Percentiles rank a stretch among this genome's conserved stretches.
Conservation (phyloP, 2,113 vertebrate species). For the Gobiocypris rarus region DNA sequence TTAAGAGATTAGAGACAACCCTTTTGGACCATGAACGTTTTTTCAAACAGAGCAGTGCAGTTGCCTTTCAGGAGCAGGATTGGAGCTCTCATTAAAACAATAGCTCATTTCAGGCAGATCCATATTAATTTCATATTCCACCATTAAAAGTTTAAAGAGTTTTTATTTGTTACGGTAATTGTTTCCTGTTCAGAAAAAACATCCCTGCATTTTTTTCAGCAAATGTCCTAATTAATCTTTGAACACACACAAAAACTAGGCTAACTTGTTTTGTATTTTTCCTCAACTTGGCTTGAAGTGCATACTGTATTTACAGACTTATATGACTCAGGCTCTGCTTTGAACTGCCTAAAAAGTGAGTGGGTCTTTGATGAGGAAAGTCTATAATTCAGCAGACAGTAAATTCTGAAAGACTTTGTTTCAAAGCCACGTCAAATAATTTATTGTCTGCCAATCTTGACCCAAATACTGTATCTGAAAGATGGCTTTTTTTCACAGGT, state of each 20-base stretch:
- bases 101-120: background rate
- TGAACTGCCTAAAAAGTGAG: conserved; percentile 36
- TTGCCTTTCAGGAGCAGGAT: background rate
- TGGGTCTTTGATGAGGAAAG: conserved; percentile 44
- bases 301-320: conserved; percentile 27
- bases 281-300: conserved; percentile 1
- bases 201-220: background rate
- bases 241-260: background rate
- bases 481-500: conserved; percentile 13
- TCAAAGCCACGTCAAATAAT: conserved; percentile 48
- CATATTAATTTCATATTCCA: background rate
- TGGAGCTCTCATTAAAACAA: background rate
- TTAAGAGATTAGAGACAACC: too few relatives aligned
- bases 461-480: conserved; percentile 46
- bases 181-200: background rate
- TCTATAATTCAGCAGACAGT: conserved; percentile 50
- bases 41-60: too few relatives aligned
- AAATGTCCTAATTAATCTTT: background rate
- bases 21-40: too few relatives aligned
- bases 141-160: background rate
- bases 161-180: conserved; percentile 7
- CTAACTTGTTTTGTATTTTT: background rate
- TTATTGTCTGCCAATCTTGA: conserved; percentile 43
- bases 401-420: conserved; percentile 48
- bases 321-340: conserved; percentile 30